A percentile compares a stretch with the other conserved stretches of the same genome.
Conservation (phyloP, 2,888 invertebrate species). For the Drosophila koepferae region DNA sequence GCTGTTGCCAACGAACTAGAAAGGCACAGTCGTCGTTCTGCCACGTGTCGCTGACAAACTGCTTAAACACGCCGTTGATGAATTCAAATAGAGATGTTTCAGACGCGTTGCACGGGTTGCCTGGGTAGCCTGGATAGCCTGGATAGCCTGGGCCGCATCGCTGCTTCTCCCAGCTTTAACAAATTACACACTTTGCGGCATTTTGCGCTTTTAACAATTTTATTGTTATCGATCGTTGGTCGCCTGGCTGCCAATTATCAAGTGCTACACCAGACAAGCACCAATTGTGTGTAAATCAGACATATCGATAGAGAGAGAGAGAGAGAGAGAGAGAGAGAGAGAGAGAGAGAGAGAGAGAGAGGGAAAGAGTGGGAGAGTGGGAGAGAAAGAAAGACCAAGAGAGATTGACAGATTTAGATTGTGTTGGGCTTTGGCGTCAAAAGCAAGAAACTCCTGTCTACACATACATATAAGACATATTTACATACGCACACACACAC, state of each 20-base stretch:
- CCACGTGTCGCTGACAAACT: conserved; percentile 78
- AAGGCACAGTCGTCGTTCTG: conserved; percentile 67
- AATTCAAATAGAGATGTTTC: conserved; percentile 70
- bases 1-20: conserved; percentile 75
- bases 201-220: conserved; percentile 79
- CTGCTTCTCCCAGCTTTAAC: conserved; percentile 32
- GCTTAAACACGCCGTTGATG: conserved; percentile 77
- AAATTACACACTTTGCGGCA: conserved; percentile 80
- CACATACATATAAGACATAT: conserved; percentile 11
- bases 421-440: neutral
- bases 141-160: neutral
- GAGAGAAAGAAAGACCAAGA: neutral
- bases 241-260: conserved; percentile 76
- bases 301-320: conserved; percentile 11
- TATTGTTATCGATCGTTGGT: conserved; percentile 78
- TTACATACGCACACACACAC: neutral
- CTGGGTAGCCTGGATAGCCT: conserved; percentile 7
- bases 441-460: conserved; percentile 10
- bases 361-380: neutral
- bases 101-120: conserved; percentile 14
- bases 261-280: conserved; percentile 55
- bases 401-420: neutral
- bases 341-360: neutral
- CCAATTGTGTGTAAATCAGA: conserved; percentile 48
- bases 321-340: neutral